phyloP scores from a whole-genome alignment of 2,888 invertebrate species.

The Cecidostiba fungosa region DNA sequence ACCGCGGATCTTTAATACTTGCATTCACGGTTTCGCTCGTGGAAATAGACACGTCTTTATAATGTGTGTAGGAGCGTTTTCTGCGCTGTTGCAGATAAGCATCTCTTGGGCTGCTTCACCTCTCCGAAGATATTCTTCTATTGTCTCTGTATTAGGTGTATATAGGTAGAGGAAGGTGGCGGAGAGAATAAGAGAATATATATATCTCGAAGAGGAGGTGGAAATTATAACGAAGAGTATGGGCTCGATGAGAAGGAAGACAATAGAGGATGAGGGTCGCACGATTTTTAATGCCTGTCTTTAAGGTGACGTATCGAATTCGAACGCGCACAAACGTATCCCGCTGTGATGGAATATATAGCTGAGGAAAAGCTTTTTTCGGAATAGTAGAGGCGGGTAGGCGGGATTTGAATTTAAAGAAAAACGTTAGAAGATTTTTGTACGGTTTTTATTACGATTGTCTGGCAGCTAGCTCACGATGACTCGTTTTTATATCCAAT shows the following conservation, averaged over 20 bases:
- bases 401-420: too few relatives aligned
- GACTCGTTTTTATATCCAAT: too few relatives aligned
- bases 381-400: too few relatives aligned
- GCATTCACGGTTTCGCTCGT: background rate
- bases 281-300: slow-evolving; percentile 30
- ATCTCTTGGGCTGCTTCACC: background rate
- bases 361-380: background rate
- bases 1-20: background rate
- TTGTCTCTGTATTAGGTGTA: background rate
- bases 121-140: slow-evolving; percentile 9
- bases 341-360: background rate
- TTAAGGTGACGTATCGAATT: slow-evolving; percentile 43
- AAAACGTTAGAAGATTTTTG: too few relatives aligned
- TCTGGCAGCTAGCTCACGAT: too few relatives aligned
- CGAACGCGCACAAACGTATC: background rate
- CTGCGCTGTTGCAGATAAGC: slow-evolving; percentile 33
- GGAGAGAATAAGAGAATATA: background rate
- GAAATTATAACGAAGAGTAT: background rate
- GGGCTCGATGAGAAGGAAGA: background rate
- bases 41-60: slow-evolving; percentile 32
- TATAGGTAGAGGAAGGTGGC: background rate
- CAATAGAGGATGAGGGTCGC: slow-evolving; percentile 10
- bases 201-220: background rate
- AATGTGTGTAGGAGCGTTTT: slow-evolving; percentile 9
- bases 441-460: too few relatives aligned